A percentile compares a stretch with the other conserved stretches of the same genome.
These are phyloP conservation scores for Ivindomyrus marchei DNA, from an alignment of 2,113 vertebrate genomes.

Conservation along the genomic window DNA sequence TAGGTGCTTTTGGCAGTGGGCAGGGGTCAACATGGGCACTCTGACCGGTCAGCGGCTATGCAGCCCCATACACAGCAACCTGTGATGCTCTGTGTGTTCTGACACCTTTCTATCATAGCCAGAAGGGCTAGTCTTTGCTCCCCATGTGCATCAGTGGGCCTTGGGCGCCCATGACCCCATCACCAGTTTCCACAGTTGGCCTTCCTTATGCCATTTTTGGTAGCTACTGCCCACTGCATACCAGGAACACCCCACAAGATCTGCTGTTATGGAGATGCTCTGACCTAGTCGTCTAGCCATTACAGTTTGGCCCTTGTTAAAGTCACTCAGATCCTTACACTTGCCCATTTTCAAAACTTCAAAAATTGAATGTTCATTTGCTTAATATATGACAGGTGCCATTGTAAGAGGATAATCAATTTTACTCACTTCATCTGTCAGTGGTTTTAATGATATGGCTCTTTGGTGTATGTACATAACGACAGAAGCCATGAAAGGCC, in stretches of 20 bases:
- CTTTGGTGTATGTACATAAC: background rate
- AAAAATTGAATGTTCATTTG: background rate
- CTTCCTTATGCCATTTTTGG: background rate
- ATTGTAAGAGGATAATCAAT: background rate
- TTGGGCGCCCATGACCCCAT: background rate
- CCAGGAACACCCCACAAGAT: background rate
- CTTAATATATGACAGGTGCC: too few relatives aligned
- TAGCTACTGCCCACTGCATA: background rate
- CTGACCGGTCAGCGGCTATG: background rate
- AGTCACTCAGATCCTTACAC: background rate
- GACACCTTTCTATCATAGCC: background rate
- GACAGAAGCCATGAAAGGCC: background rate
- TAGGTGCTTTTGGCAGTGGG: background rate
- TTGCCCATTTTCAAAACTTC: background rate
- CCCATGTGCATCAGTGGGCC: too few relatives aligned
- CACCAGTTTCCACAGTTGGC: background rate
- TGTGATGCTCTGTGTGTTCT: background rate
- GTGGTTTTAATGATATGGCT: background rate
- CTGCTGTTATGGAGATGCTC: background rate
- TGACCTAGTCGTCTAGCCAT: background rate
- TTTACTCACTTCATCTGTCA: background rate
- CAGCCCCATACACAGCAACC: background rate
- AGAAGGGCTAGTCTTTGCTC: too few relatives aligned
- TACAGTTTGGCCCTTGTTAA: background rate
- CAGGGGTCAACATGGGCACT: background rate